A percentile compares a stretch with the other conserved stretches of the same genome.
Evolutionary conservation across 2,113 vertebrate genomes (phyloP).

Genomic region (Anarhynchus alexandrinus): DNA sequence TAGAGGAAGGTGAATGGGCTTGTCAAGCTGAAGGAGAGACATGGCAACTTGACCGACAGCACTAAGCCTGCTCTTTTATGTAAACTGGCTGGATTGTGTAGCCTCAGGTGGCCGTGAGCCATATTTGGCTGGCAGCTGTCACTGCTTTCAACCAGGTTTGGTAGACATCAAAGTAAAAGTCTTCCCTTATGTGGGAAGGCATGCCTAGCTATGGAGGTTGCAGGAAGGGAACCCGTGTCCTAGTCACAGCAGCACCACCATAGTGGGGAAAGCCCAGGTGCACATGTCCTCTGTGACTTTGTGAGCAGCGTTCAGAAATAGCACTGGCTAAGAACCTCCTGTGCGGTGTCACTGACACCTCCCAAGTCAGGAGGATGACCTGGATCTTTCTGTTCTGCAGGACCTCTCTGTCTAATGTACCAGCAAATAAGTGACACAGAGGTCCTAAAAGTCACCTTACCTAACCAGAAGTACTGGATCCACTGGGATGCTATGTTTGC

Average conservation of each 20-base stretch:
- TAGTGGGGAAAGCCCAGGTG: neutral
- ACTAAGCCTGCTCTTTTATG: neutral
- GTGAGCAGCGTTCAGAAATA: neutral
- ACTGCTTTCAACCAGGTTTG: neutral
- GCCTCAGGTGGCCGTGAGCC: rapidly evolving
- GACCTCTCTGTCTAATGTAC: neutral
- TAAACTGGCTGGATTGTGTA: neutral
- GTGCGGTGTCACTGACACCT: neutral
- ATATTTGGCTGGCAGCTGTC: neutral
- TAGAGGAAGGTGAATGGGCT: neutral
- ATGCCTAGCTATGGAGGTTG: neutral
- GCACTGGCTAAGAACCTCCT: neutral
- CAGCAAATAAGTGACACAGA: neutral
- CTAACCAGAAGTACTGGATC: neutral
- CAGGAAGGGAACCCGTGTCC: rapidly evolving
- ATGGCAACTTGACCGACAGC: neutral
- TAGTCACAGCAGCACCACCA: neutral
- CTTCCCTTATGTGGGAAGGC: neutral
- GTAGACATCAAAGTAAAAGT: neutral
- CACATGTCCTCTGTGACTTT: constrained; percentile 34
- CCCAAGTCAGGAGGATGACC: neutral
- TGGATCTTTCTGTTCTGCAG: constrained; percentile 10
- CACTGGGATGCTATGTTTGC: neutral
- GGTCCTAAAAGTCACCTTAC: neutral
- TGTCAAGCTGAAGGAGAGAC: neutral